Conservation (phyloP, 2,888 invertebrate species). For the Coelinius sp. region DNA sequence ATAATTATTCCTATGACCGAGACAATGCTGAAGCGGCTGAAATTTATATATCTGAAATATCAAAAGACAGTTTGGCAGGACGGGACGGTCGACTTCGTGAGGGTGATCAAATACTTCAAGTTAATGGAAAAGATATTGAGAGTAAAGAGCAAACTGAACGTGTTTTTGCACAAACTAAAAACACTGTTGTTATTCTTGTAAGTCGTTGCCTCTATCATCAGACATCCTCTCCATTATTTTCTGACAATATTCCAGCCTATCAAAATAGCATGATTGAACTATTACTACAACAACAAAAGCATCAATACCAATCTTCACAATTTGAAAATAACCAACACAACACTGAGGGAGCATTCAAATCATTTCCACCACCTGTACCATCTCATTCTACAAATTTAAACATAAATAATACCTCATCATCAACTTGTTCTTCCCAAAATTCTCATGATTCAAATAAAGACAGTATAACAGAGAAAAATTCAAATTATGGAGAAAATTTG, state of each 20-base stretch:
- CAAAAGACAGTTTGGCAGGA: conserved; percentile 75
- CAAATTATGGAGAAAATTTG: conserved; percentile 48
- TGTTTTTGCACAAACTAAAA: conserved; percentile 75
- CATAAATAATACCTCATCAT: conserved; percentile 52
- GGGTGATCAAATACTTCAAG: conserved; percentile 77
- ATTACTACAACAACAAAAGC: conserved; percentile 69
- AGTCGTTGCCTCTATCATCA: conserved; percentile 74
- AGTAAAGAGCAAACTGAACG: conserved; percentile 76
- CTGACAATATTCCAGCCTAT: conserved; percentile 68
- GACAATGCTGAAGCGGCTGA: conserved; percentile 76
- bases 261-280: conserved; percentile 73
- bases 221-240: conserved; percentile 48
- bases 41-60: conserved; percentile 79
- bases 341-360: not conserved
- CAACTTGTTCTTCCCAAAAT: conserved; percentile 55
- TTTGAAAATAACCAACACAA: not conserved
- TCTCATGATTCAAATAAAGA: conserved; percentile 55
- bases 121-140: conserved; percentile 76
- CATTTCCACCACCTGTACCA: conserved; percentile 48
- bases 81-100: conserved; percentile 75
- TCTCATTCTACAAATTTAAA: conserved; percentile 38
- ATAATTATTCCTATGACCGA: conserved; percentile 74
- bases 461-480: conserved; percentile 20
- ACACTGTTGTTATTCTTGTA: conserved; percentile 75
- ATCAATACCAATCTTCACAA: conserved; percentile 43